Evolutionary conservation across 1,140 invertebrate species (phyloP).

Genomic region (Nephotettix cincticeps): DNA sequence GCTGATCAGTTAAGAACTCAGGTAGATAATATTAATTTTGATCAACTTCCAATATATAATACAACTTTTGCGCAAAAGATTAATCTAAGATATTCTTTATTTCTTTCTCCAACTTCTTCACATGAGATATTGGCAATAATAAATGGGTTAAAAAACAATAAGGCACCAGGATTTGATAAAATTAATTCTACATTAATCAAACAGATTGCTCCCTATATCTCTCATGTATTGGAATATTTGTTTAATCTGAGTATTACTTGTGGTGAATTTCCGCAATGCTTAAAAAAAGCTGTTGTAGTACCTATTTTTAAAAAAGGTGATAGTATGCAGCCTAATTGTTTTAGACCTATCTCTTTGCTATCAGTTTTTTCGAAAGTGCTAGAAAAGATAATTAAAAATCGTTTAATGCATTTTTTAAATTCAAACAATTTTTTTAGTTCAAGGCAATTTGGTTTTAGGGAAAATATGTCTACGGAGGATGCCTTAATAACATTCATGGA

Average conservation of each 20-base stretch:
- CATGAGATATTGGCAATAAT: background rate
- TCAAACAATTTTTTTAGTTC: background rate
- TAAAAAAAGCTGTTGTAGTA: background rate
- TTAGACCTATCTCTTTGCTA: background rate
- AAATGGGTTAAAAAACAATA: background rate
- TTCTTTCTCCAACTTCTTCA: background rate
- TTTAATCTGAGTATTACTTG: background rate
- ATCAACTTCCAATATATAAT: background rate
- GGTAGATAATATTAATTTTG: background rate
- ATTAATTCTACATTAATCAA: background rate
- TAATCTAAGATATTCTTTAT: background rate
- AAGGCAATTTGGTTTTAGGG: background rate
- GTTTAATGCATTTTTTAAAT: conserved; percentile 1
- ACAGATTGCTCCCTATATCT: background rate
- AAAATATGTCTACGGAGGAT: background rate
- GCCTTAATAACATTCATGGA: background rate
- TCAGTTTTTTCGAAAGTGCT: background rate
- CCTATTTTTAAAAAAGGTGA: background rate
- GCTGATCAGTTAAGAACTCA: background rate
- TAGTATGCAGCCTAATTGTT: background rate
- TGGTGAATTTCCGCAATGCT: background rate
- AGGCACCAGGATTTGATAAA: background rate
- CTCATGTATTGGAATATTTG: background rate
- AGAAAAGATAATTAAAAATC: background rate
- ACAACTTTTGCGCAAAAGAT: background rate